Base-by-base conservation (phyloP, 2,888 invertebrate species). In the Pediacus dermestoides region DNA sequence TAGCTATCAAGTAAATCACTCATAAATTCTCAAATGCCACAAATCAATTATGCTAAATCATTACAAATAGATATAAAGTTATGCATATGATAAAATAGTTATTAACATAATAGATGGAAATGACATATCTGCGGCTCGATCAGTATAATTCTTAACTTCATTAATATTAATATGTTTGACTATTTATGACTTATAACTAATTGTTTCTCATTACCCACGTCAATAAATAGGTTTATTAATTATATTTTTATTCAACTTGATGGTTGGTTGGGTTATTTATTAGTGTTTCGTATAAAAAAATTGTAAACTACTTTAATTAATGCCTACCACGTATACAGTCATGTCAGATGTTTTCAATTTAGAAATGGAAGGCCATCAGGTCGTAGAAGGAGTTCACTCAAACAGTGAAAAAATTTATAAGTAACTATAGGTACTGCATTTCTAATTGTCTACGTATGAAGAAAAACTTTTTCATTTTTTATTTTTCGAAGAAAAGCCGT, bases 121-220 rank as follows among this genome's bases (percentile, higher is more conserved):
- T 26, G 27, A 26, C 30, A 30, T 30, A 30, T 30, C n/a, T 7
- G 21, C 21, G n/a, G 6, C 9, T 30, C 30, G 13, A 12, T 39
- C 21, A 37, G 33, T 37, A 36, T 44, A 41, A 18, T 18, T 18
- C 38, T 32, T 32, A 35, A 37, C 21, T 33, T 37, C 46, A 45
- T 50, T 50, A 50, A 46, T 46, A 50, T 48, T 47, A 41, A 46
- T 52, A 43, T 44, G 52, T 53, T 50, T 43, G 48, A 39, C 48
- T 53, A 50, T 50, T 58, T 54, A 53, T 53, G 40, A 52, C 52
- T 48, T 48, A 51, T 46, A 52, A 47, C 53, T 55, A 58, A 58
- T 58, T 58, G 56, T 53, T 53, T 53, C 51, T 51, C 48, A 51
- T 54, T 53, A 50, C 37, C 30, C 47, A 52, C 50, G 56, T 50